Conservation (phyloP, 2,888 invertebrate genomes). For the Lampropteryx suffumata region DNA sequence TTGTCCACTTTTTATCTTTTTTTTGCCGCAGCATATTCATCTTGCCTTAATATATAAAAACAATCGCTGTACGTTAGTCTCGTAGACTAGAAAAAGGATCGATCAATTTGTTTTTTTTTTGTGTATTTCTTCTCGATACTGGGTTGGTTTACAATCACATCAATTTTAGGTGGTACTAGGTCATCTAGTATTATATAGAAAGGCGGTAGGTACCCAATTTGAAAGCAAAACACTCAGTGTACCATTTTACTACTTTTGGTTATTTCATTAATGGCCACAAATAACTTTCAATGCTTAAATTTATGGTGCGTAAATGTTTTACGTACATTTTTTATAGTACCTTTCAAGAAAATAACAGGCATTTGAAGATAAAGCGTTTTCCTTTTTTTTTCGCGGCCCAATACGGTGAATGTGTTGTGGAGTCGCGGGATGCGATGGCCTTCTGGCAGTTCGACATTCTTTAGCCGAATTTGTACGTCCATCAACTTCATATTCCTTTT, state of each 20-base stretch:
- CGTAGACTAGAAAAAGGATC: no score
- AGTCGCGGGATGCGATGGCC: conserved; percentile 52
- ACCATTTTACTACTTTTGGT: conserved; percentile 45
- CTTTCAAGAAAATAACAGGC: conserved; percentile 75
- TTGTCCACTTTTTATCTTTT: no score
- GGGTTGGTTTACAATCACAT: no score
- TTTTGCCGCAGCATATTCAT: no score
- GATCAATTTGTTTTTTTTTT: no score
- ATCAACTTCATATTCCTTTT: no score
- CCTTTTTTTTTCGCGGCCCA: conserved; percentile 56
- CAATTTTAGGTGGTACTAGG: no score
- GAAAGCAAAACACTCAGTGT: conserved; percentile 2
- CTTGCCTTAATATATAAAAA: no score
- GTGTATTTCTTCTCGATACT: no score
- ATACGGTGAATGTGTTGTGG: conserved; percentile 65
- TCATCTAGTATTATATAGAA: no score
- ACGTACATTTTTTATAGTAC: conserved; percentile 70
- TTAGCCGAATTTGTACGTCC: background rate
- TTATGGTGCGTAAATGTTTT: conserved; percentile 70
- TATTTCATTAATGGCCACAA: conserved; percentile 67
- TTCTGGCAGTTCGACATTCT: background rate
- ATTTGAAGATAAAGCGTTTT: conserved; percentile 68
- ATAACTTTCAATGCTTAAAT: conserved; percentile 67
- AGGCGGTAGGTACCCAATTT: no score
- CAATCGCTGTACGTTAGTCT: no score